Conservation (phyloP, 2,797 vertebrate species). For the Dendrocincla fuliginosa region DNA sequence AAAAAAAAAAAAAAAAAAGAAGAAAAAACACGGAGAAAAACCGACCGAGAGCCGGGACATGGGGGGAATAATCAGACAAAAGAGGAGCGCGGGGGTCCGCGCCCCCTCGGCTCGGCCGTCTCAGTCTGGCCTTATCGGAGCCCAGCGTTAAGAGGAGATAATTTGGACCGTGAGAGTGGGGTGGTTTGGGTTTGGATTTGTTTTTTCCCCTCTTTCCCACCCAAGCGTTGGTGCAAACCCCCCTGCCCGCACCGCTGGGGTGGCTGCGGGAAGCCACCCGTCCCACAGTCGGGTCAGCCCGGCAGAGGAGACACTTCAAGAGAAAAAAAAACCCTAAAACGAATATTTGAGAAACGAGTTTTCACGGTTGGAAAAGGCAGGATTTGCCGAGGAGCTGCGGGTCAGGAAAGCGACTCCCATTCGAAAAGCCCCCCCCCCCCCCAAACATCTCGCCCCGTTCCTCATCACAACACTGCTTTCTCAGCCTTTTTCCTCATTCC, state of each 20-base stretch:
- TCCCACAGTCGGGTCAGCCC: background rate
- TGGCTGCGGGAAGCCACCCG: background rate
- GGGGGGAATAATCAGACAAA: conserved; percentile 1
- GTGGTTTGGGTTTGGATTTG: background rate
- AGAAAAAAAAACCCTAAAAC: rapidly evolving
- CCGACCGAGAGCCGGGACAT: background rate
- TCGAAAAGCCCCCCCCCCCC: background rate
- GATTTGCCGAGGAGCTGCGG: background rate
- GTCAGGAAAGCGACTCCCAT: background rate
- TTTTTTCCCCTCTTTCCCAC: background rate
- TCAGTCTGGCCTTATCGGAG: conserved; percentile 42
- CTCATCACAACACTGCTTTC: background rate
- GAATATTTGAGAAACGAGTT: background rate
- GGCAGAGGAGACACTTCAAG: background rate
- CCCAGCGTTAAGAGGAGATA: conserved; percentile 37
- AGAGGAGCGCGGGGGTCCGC: background rate
- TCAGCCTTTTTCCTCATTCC: background rate
- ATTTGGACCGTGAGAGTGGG: conserved; percentile 10
- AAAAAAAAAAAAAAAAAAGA: rapidly evolving
- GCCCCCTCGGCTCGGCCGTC: background rate
- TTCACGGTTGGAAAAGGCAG: background rate
- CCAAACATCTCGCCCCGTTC: background rate
- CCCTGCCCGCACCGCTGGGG: background rate
- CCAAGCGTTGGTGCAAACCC: background rate
- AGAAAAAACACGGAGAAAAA: rapidly evolving